Percentiles rank a stretch among this genome's conserved stretches.
These are phyloP conservation scores for Scaptomyza montana DNA, from an alignment of 1,140 invertebrate genomes.

Conservation along the genomic window DNA sequence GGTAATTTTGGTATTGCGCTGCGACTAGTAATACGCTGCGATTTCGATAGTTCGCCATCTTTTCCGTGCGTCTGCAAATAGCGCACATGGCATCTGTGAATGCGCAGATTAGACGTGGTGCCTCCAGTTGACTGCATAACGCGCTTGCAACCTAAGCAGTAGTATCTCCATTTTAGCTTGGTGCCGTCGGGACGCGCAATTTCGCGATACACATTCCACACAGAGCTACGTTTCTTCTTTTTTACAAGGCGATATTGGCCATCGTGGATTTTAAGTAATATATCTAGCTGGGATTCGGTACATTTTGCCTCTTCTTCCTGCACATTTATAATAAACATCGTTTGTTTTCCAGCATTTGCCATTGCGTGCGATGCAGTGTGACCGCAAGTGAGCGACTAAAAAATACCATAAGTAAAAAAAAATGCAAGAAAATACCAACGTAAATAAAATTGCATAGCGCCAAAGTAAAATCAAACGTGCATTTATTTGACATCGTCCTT, in stretches of 20 bases:
- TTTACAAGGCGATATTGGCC: conserved; percentile 51
- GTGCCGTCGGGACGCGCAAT: conserved; percentile 53
- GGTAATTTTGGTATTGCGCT: neutral
- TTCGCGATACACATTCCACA: conserved; percentile 63
- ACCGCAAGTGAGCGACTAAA: neutral
- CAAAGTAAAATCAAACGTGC: neutral
- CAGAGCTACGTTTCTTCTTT: conserved; percentile 45
- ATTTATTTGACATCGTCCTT: neutral
- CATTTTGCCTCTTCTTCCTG: conserved; percentile 39
- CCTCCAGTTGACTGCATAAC: conserved; percentile 72
- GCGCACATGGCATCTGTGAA: conserved; percentile 66
- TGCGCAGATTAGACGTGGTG: conserved; percentile 66
- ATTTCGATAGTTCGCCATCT: neutral
- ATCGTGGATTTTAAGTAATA: conserved; percentile 47
- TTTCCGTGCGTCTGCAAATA: conserved; percentile 51
- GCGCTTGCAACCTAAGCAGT: conserved; percentile 58
- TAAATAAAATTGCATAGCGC: neutral
- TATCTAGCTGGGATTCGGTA: conserved; percentile 40
- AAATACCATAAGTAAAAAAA: conserved; percentile 4
- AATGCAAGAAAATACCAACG: conserved; percentile 11
- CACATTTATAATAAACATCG: conserved; percentile 46
- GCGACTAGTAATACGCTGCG: neutral
- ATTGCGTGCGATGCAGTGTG: conserved; percentile 22
- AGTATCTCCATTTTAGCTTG: conserved; percentile 48
- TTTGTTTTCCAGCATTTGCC: conserved; percentile 25